Base-by-base conservation (phyloP, 2,797 vertebrate species). In the Loriculus beryllinus region DNA sequence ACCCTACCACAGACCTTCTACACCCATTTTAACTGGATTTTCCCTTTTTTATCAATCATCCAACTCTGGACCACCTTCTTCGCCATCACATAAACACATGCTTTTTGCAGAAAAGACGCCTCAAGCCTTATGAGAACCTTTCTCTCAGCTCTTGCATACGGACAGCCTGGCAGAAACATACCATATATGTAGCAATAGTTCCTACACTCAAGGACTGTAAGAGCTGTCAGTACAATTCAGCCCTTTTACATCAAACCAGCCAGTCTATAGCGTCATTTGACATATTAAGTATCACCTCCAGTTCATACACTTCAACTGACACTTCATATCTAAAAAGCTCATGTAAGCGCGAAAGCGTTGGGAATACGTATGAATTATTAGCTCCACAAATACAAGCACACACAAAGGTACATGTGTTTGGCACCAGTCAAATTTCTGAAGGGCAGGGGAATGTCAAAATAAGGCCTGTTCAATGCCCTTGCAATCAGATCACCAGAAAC, bases 401-500 rank as follows among this genome's bases (percentile, higher is more conserved):
- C 21, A 35, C 8, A 42, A 79, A 70, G 23, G 37, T 39, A 91
- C 2, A 1, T 8, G 12, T 25, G 29, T 35, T 68, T 71, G 45
- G 57, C 39, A 87, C 7, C 4, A 6, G 20, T 6, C 52, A 45
- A 18, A 78, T 65, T 89, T 71, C 63, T 85, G 72, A 93, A 86
- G 35, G 31, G 23, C 6, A 43, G 2, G 5, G 5, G 29, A 48
- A 74, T 45, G 64, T 14, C 60, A 88, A 81, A 88, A 80, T 15
- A 68, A 26, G 33, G 63, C 18, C 39, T 82, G 22, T 69, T 65
- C 57, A 47, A 49, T 12, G 35, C 10, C 49, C 33, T 83, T 75
- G 62, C n/a, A 93, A 78, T 4, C 15, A 51, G n/a, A 49, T 69
- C 62, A 86, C n/a, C 49, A 91, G 76, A 82, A 91, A 59, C 5